Percentiles rank a stretch among this genome's conserved stretches.
Evolutionary conservation across 2,113 vertebrate genomes (phyloP).

Genomic region (Argyrosomus japonicus): DNA sequence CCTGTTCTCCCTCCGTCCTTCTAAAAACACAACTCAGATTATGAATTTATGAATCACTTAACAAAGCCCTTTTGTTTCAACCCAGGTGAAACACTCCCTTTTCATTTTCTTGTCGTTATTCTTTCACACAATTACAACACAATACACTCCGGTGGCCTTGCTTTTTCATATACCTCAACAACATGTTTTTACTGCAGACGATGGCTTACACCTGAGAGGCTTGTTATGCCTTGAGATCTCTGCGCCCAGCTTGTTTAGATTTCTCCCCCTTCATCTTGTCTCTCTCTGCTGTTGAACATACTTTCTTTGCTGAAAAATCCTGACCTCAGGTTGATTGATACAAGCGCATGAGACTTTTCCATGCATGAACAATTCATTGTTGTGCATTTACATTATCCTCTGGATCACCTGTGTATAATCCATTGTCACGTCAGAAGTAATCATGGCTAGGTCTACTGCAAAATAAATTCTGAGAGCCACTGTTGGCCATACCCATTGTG

Average conservation of each 20-base stretch:
- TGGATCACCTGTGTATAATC: neutral
- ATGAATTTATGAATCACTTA: constrained; percentile 37
- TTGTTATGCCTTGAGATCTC: neutral
- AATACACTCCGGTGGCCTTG: constrained; percentile 33
- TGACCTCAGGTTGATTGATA: neutral
- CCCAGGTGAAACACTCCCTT: constrained; percentile 38
- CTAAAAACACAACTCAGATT: constrained; percentile 30
- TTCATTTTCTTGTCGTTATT: constrained; percentile 16
- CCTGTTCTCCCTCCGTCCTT: constrained; percentile 29
- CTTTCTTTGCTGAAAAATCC: constrained; percentile 14
- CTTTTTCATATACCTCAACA: constrained; percentile 27
- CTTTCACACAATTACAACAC: neutral
- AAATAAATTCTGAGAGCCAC: constrained; percentile 20
- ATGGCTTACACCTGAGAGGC: constrained; percentile 23
- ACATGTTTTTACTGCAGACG: neutral
- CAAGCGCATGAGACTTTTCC: neutral
- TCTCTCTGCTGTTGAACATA: neutral
- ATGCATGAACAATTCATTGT: constrained; percentile 9
- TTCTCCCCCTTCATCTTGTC: neutral
- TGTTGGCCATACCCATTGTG: constrained; percentile 7
- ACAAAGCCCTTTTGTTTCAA: constrained; percentile 33
- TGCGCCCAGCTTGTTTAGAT: neutral
- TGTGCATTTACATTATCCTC: constrained; percentile 10
- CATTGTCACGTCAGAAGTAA: constrained; percentile 37
- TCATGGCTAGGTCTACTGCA: constrained; percentile 28